phyloP scores from a whole-genome alignment of 1,140 invertebrate species.

The Aleiodes sp. region DNA sequence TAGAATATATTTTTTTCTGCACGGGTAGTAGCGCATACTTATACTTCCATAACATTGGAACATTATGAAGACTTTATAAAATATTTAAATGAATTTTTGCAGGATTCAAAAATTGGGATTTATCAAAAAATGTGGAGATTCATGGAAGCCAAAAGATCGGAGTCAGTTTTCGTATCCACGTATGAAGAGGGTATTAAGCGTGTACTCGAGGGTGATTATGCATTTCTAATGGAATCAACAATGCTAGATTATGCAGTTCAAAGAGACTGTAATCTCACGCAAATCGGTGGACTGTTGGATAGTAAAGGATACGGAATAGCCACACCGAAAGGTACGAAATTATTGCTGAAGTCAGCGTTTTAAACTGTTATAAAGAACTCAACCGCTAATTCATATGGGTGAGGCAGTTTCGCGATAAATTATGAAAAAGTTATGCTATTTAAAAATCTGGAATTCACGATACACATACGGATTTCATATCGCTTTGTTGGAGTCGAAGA shows the following conservation, averaged over 20 bases:
- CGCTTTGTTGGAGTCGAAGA: too few species aligned
- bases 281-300: constrained; percentile 94
- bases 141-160: constrained; percentile 84
- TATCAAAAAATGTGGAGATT: constrained; percentile 98
- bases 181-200: constrained; percentile 90
- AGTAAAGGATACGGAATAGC: constrained; percentile 93
- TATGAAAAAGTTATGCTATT: background rate
- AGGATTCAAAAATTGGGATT: constrained; percentile 95
- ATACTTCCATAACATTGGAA: background rate
- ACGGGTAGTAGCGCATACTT: background rate
- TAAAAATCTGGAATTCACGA: background rate
- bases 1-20: background rate
- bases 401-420: too few species aligned
- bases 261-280: constrained; percentile 96
- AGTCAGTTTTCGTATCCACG: constrained; percentile 86
- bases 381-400: too few species aligned
- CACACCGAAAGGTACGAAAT: constrained; percentile 76
- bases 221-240: constrained; percentile 98
- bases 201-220: constrained; percentile 91
- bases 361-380: background rate
- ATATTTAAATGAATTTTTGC: background rate
- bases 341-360: background rate
- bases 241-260: constrained; percentile 97
- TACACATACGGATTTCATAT: too few species aligned
- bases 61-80: background rate